phyloP scores from a whole-genome alignment of 2,888 invertebrate species.

The Eupithecia vulgata region DNA sequence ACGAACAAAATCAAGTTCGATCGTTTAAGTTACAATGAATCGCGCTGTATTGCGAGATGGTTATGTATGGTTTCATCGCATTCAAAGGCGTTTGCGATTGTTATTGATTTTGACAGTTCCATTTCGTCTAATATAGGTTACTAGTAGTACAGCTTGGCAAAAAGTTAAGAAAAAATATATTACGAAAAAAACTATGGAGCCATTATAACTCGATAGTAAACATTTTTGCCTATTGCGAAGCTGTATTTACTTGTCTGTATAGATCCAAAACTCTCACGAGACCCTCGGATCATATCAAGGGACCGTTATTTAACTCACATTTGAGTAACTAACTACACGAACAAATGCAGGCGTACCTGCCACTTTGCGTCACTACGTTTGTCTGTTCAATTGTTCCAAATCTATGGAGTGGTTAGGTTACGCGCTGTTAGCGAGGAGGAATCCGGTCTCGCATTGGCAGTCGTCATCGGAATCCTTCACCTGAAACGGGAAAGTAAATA shows the following conservation, averaged over 20 bases:
- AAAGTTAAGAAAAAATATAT: too few species aligned
- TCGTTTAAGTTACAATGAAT: not conserved
- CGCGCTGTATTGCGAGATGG: not conserved
- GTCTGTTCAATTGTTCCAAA: not conserved
- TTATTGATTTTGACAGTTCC: not conserved
- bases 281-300: not conserved
- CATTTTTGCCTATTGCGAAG: not conserved
- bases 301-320: not conserved
- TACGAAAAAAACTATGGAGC: too few species aligned
- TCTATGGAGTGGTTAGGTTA: not conserved
- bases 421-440: not conserved
- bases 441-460: conserved; percentile 50
- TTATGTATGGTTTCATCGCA: not conserved
- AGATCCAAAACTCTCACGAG: not conserved
- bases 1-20: not conserved
- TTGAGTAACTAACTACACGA: not conserved
- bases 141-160: not conserved
- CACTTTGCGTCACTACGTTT: not conserved
- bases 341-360: conserved; percentile 4
- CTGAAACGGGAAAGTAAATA: conserved; percentile 50
- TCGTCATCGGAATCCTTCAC: conserved; percentile 73
- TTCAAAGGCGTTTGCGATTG: not conserved
- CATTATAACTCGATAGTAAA: not conserved
- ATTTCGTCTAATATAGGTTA: not conserved
- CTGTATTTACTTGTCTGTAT: not conserved